A percentile compares a stretch with the other conserved stretches of the same genome.
phyloP scores from a whole-genome alignment of 2,888 invertebrate genomes.

The Platerodrilus igneus region DNA sequence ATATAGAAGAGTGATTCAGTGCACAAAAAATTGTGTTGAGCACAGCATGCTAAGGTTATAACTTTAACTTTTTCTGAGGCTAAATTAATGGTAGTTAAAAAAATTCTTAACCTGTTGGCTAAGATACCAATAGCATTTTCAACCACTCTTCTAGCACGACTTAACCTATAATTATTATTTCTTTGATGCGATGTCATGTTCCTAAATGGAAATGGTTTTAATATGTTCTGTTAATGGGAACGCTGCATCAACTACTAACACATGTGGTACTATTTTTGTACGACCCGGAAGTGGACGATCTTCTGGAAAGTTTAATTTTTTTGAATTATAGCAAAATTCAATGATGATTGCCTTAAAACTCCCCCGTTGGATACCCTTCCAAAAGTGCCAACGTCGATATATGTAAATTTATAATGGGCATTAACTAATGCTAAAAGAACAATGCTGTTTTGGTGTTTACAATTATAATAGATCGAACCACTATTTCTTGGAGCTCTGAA shows the following conservation, averaged over 20 bases:
- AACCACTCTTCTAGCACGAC: slow-evolving; percentile 17
- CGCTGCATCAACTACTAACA: slow-evolving; percentile 23
- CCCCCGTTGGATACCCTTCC: slow-evolving; percentile 33
- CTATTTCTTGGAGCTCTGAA: slow-evolving; percentile 27
- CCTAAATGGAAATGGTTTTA: slow-evolving; percentile 24
- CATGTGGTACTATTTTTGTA: slow-evolving; percentile 18
- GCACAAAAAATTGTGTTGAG: too few relatives aligned
- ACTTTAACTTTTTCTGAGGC: too few relatives aligned
- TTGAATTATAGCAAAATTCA: slow-evolving; percentile 18
- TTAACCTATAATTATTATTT: slow-evolving; percentile 23
- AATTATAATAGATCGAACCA: slow-evolving; percentile 32
- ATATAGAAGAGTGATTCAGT: too few relatives aligned
- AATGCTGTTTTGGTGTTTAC: slow-evolving; percentile 32
- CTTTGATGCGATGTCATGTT: slow-evolving; percentile 10
- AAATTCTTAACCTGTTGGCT: too few relatives aligned
- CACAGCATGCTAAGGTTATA: too few relatives aligned
- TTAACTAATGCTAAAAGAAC: slow-evolving; percentile 32
- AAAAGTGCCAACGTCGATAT: slow-evolving; percentile 35
- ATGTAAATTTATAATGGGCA: slow-evolving; percentile 32
- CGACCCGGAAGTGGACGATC: slow-evolving; percentile 17
- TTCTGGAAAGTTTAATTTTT: slow-evolving; percentile 18
- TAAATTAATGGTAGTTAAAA: too few relatives aligned
- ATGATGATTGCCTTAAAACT: slow-evolving; percentile 17
- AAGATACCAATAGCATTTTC: slow-evolving; percentile 28
- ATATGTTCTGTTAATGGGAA: slow-evolving; percentile 13